Evolutionary conservation across 2,888 invertebrate genomes (phyloP), one percentile per base, ranked within the genome.

Genomic region (Lasioglossum villosulum): DNA sequence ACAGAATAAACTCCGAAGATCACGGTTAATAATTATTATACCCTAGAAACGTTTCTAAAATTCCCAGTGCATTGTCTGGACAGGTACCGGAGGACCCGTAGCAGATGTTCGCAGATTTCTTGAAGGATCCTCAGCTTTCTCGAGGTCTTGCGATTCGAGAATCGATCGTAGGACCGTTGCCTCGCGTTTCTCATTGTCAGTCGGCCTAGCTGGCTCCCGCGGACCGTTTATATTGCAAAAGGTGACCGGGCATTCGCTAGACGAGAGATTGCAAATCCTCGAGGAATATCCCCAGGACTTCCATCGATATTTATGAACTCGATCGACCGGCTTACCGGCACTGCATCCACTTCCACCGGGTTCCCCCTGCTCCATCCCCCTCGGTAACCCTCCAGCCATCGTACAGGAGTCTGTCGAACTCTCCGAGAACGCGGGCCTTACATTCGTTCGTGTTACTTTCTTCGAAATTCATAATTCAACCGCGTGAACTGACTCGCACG

Each of bases 141-240:
- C 27, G 27, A 59, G 59, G 4, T 59, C 16, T 2, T 30, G 27
- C 27, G 59, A 12, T 27, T n/a, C 30, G 48, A 66, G 79, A 83
- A 86, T 90, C 90, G 89, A 85, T 86, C 48, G 52, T 1, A 6
- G n/a, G 30, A 34, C 37, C 3, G n/a, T 37, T 27, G 56, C 80
- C 77, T 75, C 75, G 68, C 77, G 81, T 87, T 84, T 83, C 88
- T 83, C 89, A 83, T 88, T 88, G 87, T 83, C 83, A 86, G 79
- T 82, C 82, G 76, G 48, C 48, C 70, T 59, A 63, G 83, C 79
- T 85, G 76, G 76, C 73, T 87, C 75, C 68, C 71, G 74, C 66
- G 68, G 59, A 74, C 70, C 86, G 89, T 90, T 89, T 89, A 90
- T 88, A 90, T 89, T 85, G 90, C 84, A 78, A 72, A 82, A 83